Conservation (phyloP, 2,888 invertebrate genomes). For the Drosophila heteroneura region DNA sequence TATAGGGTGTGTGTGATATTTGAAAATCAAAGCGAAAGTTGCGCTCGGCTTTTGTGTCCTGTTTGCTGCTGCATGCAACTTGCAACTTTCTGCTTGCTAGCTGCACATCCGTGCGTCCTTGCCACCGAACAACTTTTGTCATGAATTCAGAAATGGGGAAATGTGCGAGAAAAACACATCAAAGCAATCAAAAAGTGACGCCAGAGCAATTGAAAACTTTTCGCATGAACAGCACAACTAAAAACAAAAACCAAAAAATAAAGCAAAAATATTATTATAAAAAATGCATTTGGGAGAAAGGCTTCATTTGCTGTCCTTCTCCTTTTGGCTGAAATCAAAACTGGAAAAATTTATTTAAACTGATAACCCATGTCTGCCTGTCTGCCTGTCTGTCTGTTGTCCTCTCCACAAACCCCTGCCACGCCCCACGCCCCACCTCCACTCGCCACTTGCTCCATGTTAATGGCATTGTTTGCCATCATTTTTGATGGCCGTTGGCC, state of each 20-base stretch:
- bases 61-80: slow-evolving; percentile 8
- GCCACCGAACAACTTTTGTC: slow-evolving; percentile 75
- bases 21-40: slow-evolving; percentile 81
- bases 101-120: slow-evolving; percentile 28
- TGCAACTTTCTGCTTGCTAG: background rate
- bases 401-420: background rate
- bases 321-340: slow-evolving; percentile 22
- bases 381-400: background rate
- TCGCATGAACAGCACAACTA: slow-evolving; percentile 59
- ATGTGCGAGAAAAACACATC: slow-evolving; percentile 81
- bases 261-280: slow-evolving; percentile 50
- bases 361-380: slow-evolving; percentile 33
- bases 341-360: slow-evolving; percentile 48
- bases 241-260: slow-evolving; percentile 19
- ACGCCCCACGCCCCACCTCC: background rate
- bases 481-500: slow-evolving; percentile 66
- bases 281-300: slow-evolving; percentile 46
- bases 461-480: slow-evolving; percentile 76
- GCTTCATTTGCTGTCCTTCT: slow-evolving; percentile 43
- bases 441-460: slow-evolving; percentile 48
- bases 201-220: slow-evolving; percentile 81
- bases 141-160: slow-evolving; percentile 78
- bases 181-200: slow-evolving; percentile 81
- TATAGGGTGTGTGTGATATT: slow-evolving; percentile 47
- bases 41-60: slow-evolving; percentile 55